These are phyloP conservation scores for Apotomis turbidana DNA, from an alignment of 2,888 invertebrate species.

Conservation along the genomic window DNA sequence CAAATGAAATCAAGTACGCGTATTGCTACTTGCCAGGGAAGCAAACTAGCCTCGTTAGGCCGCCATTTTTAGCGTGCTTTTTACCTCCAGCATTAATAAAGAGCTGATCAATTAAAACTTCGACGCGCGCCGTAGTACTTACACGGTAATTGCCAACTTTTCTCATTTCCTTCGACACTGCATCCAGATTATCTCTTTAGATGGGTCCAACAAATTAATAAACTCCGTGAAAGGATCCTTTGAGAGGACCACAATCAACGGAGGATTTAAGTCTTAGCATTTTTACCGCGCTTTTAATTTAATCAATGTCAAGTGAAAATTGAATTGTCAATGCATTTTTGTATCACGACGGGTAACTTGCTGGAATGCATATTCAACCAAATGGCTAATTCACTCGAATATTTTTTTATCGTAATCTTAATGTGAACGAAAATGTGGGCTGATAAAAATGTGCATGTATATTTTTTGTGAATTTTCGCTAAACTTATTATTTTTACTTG, in stretches of 20 bases:
- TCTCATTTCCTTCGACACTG: conserved; percentile 49
- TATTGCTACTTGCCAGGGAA: background rate
- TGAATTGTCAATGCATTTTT: background rate
- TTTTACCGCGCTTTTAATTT: conserved; percentile 11
- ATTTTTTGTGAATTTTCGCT: too few relatives aligned
- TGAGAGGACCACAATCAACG: background rate
- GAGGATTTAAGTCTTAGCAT: conserved; percentile 14
- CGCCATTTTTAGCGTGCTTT: conserved; percentile 14
- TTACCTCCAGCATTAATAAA: conserved; percentile 29
- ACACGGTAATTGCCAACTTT: conserved; percentile 49
- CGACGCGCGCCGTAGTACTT: conserved; percentile 43
- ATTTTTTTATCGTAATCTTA: too few relatives aligned
- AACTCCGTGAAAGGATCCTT: conserved; percentile 31
- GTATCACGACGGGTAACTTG: background rate
- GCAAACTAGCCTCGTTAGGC: background rate
- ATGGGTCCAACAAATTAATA: conserved; percentile 35
- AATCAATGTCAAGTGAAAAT: background rate
- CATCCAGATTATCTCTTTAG: conserved; percentile 33
- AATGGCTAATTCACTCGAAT: too few relatives aligned
- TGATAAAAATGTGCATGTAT: too few relatives aligned
- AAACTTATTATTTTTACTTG: too few relatives aligned
- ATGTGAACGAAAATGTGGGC: too few relatives aligned
- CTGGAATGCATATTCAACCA: too few relatives aligned
- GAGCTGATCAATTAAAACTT: conserved; percentile 54
- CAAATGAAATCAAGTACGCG: background rate